phyloP scores from a whole-genome alignment of 2,888 invertebrate genomes.

The Strigamia maritima region DNA sequence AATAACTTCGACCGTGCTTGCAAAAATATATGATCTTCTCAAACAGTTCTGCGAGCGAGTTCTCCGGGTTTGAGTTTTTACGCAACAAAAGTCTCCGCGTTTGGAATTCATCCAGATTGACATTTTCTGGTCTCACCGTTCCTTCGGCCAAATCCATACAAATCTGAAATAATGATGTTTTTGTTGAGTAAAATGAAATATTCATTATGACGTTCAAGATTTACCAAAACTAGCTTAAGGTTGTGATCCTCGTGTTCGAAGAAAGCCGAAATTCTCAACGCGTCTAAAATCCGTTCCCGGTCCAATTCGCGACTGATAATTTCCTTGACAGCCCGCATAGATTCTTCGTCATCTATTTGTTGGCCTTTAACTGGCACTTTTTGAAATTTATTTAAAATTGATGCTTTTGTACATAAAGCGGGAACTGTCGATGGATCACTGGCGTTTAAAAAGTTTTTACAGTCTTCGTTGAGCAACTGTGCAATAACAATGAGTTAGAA shows the following conservation, averaged over 20 bases:
- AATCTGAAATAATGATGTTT: background rate
- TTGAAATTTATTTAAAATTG: background rate
- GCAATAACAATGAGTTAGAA: background rate
- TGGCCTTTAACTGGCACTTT: background rate
- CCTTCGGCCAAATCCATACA: slow-evolving; percentile 40
- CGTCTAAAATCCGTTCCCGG: slow-evolving; percentile 22
- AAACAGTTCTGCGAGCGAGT: background rate
- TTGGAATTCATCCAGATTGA: background rate
- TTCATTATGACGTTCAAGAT: no score
- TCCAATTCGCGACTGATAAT: slow-evolving; percentile 38
- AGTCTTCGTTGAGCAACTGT: background rate
- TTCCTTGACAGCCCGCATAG: background rate
- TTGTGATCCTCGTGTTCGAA: slow-evolving; percentile 25
- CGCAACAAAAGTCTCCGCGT: background rate
- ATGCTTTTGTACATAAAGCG: background rate
- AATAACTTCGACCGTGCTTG: background rate
- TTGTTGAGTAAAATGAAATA: no score
- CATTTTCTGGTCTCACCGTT: background rate
- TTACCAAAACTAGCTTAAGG: slow-evolving; percentile 36
- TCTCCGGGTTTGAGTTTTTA: background rate
- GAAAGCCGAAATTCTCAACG: slow-evolving; percentile 19
- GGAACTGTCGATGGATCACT: background rate
- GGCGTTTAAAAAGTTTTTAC: background rate
- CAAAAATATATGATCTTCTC: background rate
- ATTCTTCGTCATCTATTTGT: background rate